Evolutionary conservation across 2,888 invertebrate genomes (phyloP).

Genomic region (Ichneumon xanthorius): DNA sequence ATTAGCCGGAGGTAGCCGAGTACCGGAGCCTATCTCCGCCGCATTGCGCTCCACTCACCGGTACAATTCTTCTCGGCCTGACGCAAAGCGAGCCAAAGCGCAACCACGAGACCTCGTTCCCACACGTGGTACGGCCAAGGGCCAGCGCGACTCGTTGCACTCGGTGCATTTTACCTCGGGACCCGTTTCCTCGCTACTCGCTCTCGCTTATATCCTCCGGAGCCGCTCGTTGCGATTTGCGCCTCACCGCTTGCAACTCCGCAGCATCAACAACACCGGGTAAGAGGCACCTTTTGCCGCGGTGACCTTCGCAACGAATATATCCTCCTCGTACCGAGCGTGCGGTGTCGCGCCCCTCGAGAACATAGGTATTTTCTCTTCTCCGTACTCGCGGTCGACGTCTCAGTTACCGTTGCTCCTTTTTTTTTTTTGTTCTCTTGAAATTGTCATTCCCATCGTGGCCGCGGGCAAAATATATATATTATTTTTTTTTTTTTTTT

Average conservation of each 20-base stretch:
- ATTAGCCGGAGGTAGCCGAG: slow-evolving; percentile 12
- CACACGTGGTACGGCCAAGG: slow-evolving; percentile 55
- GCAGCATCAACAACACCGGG: slow-evolving; percentile 54
- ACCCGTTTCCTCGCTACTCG: slow-evolving; percentile 58
- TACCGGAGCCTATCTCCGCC: slow-evolving; percentile 8
- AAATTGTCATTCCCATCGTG: not conserved
- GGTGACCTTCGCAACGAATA: slow-evolving; percentile 60
- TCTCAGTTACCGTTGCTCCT: not conserved
- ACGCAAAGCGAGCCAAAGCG: slow-evolving; percentile 39
- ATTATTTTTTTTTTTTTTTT: not conserved
- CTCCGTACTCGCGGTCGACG: slow-evolving; percentile 33
- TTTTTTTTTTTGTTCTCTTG: slow-evolving; percentile 14
- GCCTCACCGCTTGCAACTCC: slow-evolving; percentile 38
- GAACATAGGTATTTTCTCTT: slow-evolving; percentile 23
- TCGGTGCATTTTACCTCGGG: slow-evolving; percentile 54
- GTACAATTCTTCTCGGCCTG: slow-evolving; percentile 47
- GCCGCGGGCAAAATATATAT: not conserved
- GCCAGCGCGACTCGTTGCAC: slow-evolving; percentile 61
- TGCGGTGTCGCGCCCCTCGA: slow-evolving; percentile 27
- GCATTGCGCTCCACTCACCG: slow-evolving; percentile 30
- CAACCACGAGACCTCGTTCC: slow-evolving; percentile 38
- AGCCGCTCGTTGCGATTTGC: slow-evolving; percentile 60
- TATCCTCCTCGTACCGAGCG: slow-evolving; percentile 46
- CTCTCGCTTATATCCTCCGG: slow-evolving; percentile 52
- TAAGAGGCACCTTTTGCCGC: slow-evolving; percentile 21